These are phyloP conservation scores for Melozone crissalis DNA, from an alignment of 2,113 vertebrate genomes.

Conservation along the genomic window DNA sequence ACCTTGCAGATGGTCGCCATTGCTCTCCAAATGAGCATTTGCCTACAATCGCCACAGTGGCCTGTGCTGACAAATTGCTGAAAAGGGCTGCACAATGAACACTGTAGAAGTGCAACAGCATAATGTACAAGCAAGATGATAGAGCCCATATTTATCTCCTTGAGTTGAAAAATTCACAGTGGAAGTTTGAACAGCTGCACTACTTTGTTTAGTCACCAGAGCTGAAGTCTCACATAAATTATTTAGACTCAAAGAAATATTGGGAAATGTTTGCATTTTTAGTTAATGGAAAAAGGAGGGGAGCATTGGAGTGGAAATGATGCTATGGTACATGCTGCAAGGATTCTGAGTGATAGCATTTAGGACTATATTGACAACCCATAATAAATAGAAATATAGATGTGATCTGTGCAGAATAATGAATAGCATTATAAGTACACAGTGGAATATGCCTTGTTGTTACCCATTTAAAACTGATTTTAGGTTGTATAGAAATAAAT, in stretches of 20 bases:
- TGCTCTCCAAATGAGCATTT: background rate
- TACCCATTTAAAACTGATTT: background rate
- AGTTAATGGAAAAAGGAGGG: fast-evolving
- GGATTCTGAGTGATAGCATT: background rate
- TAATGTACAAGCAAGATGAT: background rate
- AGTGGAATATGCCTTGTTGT: background rate
- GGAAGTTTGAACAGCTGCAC: background rate
- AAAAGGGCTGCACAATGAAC: background rate
- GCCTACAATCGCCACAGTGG: background rate
- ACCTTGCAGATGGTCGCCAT: background rate
- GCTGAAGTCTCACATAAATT: background rate
- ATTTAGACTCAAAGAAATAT: background rate
- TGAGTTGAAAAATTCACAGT: background rate
- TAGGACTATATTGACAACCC: background rate
- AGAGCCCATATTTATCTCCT: background rate
- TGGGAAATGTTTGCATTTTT: background rate
- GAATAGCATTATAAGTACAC: background rate
- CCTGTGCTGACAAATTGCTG: background rate
- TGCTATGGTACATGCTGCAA: background rate
- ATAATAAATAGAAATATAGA: background rate
- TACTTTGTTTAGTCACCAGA: background rate
- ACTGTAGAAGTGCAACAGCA: background rate
- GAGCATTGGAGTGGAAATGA: background rate
- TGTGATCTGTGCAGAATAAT: background rate
- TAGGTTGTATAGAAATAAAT: background rate